Evolutionary conservation across 2,888 invertebrate species (phyloP).

Genomic region (Drosophila pseudotalamancana): DNA sequence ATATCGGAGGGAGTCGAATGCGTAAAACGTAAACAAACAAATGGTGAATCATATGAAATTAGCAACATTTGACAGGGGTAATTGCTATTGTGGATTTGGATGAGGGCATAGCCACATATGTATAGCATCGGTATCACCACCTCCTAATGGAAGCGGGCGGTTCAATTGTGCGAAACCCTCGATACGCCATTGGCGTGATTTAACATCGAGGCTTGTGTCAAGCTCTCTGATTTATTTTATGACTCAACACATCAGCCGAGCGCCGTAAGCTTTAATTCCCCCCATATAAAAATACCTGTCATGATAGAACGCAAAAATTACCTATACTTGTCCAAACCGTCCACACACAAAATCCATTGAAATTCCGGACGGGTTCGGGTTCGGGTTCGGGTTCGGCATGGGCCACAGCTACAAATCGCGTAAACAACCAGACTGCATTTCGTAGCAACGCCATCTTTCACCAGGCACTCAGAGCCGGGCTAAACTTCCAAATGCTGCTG

Average conservation of each 20-base stretch:
- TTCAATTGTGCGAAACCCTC: slow-evolving; percentile 20
- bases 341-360: slow-evolving; percentile 53
- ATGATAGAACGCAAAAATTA: slow-evolving; percentile 66
- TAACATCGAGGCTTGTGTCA: slow-evolving; percentile 75
- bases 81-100: slow-evolving; percentile 58
- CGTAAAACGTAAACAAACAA: slow-evolving; percentile 28
- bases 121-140: slow-evolving; percentile 37
- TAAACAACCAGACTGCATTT: slow-evolving; percentile 73
- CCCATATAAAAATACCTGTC: slow-evolving; percentile 62
- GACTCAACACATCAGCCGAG: slow-evolving; percentile 65
- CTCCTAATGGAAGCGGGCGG: slow-evolving; percentile 15
- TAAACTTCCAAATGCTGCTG: slow-evolving; percentile 19
- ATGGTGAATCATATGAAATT: slow-evolving; percentile 37
- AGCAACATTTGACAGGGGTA: slow-evolving; percentile 58
- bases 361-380: slow-evolving; percentile 73
- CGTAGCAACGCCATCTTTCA: slow-evolving; percentile 55
- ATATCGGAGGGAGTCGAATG: background rate
- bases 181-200: slow-evolving; percentile 66
- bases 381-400: slow-evolving; percentile 57
- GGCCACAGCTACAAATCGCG: slow-evolving; percentile 77
- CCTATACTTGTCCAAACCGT: slow-evolving; percentile 47
- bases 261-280: slow-evolving; percentile 45
- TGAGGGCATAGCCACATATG: slow-evolving; percentile 12
- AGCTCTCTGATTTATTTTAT: slow-evolving; percentile 74
- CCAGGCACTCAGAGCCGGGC: slow-evolving; percentile 30